Conservation (phyloP, 2,797 vertebrate species). For the Epinephelus coioides region DNA sequence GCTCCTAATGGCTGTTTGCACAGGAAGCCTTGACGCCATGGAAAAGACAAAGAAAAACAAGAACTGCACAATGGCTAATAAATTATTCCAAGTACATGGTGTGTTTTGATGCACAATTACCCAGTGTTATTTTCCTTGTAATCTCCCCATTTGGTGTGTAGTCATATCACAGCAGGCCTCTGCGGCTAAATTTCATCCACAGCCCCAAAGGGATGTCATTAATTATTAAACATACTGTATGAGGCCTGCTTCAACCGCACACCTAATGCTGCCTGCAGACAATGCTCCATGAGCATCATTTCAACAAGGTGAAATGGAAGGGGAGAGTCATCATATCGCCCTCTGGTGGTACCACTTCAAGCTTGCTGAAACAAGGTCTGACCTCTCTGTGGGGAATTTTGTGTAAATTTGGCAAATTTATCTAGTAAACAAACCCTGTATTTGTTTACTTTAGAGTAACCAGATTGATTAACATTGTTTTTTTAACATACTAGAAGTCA, state of each 20-base stretch:
- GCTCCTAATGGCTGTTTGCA: not conserved
- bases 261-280: constrained; percentile 26
- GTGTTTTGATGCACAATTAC: constrained; percentile 37
- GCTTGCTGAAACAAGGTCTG: constrained; percentile 1
- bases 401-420: not conserved
- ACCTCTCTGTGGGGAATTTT: not conserved
- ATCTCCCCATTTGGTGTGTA: constrained; percentile 7
- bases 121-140: constrained; percentile 7
- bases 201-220: constrained; percentile 25
- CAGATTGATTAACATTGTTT: not conserved
- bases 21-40: not conserved
- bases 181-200: constrained; percentile 34
- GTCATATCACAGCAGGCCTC: constrained; percentile 29
- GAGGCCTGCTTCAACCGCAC: constrained; percentile 16
- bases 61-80: not conserved
- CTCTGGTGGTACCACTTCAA: constrained; percentile 53
- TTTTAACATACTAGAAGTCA: not conserved
- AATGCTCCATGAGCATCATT: constrained; percentile 23
- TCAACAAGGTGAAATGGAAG: constrained; percentile 19
- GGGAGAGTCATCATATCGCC: constrained; percentile 38
- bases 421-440: not conserved
- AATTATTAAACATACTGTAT: constrained; percentile 44
- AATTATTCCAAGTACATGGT: constrained; percentile 13
- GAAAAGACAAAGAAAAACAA: constrained; percentile 16
- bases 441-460: not conserved